These are phyloP conservation scores for Callocephalon fimbriatum DNA, from an alignment of 2,113 vertebrate species.

Conservation along the genomic window DNA sequence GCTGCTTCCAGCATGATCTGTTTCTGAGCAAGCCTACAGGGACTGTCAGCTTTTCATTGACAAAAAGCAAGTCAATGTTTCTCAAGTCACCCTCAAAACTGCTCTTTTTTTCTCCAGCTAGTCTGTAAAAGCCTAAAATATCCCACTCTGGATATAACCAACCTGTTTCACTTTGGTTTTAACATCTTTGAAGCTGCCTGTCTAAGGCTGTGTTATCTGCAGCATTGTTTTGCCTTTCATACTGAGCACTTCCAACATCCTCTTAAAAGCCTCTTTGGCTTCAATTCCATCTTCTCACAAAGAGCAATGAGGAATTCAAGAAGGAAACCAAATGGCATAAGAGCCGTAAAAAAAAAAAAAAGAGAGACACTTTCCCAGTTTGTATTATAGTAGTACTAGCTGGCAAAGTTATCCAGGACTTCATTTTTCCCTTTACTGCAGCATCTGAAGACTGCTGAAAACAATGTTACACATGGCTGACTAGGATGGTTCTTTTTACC, in stretches of 20 bases:
- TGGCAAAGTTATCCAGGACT: neutral
- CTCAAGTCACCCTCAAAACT: constrained; percentile 2
- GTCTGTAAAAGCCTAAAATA: neutral
- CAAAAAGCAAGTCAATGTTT: neutral
- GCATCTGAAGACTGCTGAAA: neutral
- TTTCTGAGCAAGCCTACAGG: constrained; percentile 1
- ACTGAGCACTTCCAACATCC: neutral
- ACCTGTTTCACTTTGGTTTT: neutral
- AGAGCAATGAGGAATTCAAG: neutral
- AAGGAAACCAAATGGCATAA: constrained; percentile 16
- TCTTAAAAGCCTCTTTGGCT: constrained; percentile 1
- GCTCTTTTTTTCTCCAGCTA: neutral
- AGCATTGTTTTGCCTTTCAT: neutral
- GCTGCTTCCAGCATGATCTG: neutral
- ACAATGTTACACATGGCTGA: neutral
- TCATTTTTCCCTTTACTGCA: neutral
- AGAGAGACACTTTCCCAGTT: neutral
- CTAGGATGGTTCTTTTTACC: neutral
- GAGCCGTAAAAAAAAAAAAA: neutral
- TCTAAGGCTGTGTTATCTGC: neutral
- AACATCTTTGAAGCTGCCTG: neutral
- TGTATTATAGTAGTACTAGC: neutral
- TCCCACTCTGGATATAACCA: neutral
- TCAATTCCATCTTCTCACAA: neutral
- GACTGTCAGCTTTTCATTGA: constrained; percentile 7